Evolutionary conservation across 2,888 invertebrate genomes (phyloP), one percentile per base, ranked within the genome.

Genomic region (Elaeidobius kamerunicus): DNA sequence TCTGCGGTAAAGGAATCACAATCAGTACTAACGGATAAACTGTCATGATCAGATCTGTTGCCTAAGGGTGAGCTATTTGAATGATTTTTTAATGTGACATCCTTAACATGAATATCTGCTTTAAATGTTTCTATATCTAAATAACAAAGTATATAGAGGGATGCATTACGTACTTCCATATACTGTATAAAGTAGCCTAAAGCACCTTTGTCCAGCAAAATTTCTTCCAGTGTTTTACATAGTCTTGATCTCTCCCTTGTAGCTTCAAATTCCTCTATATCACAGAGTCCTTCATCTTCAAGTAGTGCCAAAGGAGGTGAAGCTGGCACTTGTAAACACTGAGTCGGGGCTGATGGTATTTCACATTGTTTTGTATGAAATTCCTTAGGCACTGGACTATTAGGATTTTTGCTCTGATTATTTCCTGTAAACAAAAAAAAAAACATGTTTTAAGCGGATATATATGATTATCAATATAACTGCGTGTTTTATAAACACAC

Each of bases 141-240:
- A 82, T 85, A 89, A 70, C 88, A 87, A 69, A 84, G 84, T 1
- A 90, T 78, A 23, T 85, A 75, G 15, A 79, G 72, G 48, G 84
- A 72, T 47, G 82, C 81, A 51, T 83, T 83, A 59, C 82, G 79
- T n/a, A 83, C 77, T 65, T 92, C 90, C 81, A 95, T 82, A 72
- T 83, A 95, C 65, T 91, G 89, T 48, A 91, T 80, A 69, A 94
- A 90, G 72, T 90, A 89, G 39, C 85, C 84, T 18, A 93, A 75
- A 49, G 88, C 88, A 68, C 83, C 83, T 68, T 87, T 87, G 71
- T 91, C 90, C 18, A 78, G 73, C 12, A 95, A 76, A 59, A 91
- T 83, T 65, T 92, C 87, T 53, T 78, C 74, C 54, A 94, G 75
- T 44, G 81, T 85, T 74, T 88, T 83, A 3, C 88, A 86, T 45